Evolutionary conservation across 1,140 invertebrate genomes (phyloP).

Genomic region (Chrysomallon squamiferum): DNA sequence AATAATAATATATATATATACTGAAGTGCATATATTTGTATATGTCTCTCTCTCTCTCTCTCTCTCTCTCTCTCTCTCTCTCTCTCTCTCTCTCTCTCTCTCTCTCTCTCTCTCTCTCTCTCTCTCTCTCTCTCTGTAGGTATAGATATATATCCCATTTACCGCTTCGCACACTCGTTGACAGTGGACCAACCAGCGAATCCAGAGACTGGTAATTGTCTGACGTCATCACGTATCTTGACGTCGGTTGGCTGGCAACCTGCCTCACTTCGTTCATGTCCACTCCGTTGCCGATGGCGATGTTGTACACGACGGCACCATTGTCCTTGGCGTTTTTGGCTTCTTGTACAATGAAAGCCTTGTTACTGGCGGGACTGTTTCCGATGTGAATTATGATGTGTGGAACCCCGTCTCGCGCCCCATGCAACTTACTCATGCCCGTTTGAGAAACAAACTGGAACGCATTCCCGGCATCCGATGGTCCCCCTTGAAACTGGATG

Average conservation of each 20-base stretch:
- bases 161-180: slow-evolving; percentile 30
- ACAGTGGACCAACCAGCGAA: slow-evolving; percentile 31
- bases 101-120: no score
- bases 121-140: no score
- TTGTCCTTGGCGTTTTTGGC: slow-evolving; percentile 1
- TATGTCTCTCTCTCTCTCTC: no score
- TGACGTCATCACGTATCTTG: slow-evolving; percentile 36
- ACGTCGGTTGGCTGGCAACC: slow-evolving; percentile 35
- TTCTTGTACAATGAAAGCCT: background rate
- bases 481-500: background rate
- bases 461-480: background rate
- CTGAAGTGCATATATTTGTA: no score
- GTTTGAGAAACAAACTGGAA: background rate
- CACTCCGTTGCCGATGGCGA: slow-evolving; percentile 14
- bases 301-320: slow-evolving; percentile 19
- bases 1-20: no score
- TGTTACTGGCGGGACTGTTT: background rate
- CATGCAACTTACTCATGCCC: background rate
- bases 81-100: no score
- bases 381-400: slow-evolving; percentile 2
- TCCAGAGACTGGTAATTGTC: slow-evolving; percentile 41
- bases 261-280: slow-evolving; percentile 11
- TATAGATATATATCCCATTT: no score
- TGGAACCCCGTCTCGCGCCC: background rate
- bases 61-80: no score